Conservation (phyloP, 2,113 vertebrate genomes). For the Dissostichus mawsoni region DNA sequence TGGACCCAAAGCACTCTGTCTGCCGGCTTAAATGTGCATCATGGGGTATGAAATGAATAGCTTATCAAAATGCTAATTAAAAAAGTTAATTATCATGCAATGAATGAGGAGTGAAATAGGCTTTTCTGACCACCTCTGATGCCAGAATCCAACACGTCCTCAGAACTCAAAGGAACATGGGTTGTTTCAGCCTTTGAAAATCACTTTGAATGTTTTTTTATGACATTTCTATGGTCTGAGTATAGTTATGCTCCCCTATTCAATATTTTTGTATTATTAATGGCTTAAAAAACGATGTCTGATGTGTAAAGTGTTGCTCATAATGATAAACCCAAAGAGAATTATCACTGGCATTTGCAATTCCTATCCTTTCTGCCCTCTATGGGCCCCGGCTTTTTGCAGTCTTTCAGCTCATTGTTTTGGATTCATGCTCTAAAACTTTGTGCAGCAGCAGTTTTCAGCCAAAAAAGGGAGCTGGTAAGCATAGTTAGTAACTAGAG, state of each 20-base stretch:
- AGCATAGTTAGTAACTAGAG: background rate
- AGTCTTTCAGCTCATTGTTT: background rate
- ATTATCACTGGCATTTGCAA: background rate
- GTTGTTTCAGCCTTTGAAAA: background rate
- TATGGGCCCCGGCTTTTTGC: background rate
- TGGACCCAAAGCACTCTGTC: constrained; percentile 5
- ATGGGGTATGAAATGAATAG: background rate
- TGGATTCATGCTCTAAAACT: background rate
- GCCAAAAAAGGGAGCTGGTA: background rate
- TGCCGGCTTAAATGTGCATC: constrained; percentile 5
- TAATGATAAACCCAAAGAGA: background rate
- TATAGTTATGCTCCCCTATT: background rate
- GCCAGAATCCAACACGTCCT: constrained; percentile 9
- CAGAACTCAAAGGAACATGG: background rate
- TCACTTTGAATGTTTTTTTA: background rate
- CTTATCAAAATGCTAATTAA: constrained; percentile 30
- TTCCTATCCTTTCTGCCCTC: background rate
- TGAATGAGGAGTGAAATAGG: constrained; percentile 9
- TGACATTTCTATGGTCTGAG: background rate
- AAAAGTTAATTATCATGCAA: constrained; percentile 6
- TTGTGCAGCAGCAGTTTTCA: background rate
- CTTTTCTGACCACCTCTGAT: constrained; percentile 9
- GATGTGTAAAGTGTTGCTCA: background rate
- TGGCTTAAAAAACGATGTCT: background rate
- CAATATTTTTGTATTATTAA: background rate